Percentiles rank a stretch among this genome's conserved stretches.
Evolutionary conservation across 2,113 vertebrate species (phyloP).

Genomic region (Nycticebus coucang): DNA sequence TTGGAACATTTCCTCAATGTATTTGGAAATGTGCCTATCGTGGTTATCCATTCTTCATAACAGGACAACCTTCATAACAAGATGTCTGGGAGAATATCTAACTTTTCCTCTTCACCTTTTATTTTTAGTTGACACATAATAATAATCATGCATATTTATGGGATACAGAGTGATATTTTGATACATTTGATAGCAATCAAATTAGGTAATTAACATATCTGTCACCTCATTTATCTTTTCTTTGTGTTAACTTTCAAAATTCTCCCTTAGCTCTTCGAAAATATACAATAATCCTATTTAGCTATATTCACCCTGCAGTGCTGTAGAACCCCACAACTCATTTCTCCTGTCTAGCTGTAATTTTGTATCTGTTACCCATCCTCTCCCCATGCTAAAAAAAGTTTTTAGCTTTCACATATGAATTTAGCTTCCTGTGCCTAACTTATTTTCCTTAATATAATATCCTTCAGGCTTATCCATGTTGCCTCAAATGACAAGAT

Average conservation of each 20-base stretch:
- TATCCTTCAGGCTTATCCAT: not conserved
- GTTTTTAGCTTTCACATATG: not conserved
- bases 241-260: not conserved
- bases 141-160: not conserved
- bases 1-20: not conserved
- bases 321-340: not conserved
- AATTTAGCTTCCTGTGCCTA: not conserved
- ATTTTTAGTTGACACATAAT: not conserved
- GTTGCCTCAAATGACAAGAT: not conserved
- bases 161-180: not conserved
- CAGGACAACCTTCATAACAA: not conserved
- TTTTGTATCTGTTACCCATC: not conserved
- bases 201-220: not conserved
- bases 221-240: not conserved
- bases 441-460: not conserved
- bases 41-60: not conserved
- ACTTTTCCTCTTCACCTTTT: not conserved
- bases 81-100: not conserved
- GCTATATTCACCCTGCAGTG: not conserved
- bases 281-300: not conserved
- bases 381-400: not conserved
- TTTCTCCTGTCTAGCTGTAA: not conserved
- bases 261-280: not conserved
- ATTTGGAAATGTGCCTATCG: not conserved
- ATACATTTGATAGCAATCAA: not conserved